These are phyloP conservation scores for Lasius platythorax DNA, from an alignment of 2,888 invertebrate species.

Conservation along the genomic window DNA sequence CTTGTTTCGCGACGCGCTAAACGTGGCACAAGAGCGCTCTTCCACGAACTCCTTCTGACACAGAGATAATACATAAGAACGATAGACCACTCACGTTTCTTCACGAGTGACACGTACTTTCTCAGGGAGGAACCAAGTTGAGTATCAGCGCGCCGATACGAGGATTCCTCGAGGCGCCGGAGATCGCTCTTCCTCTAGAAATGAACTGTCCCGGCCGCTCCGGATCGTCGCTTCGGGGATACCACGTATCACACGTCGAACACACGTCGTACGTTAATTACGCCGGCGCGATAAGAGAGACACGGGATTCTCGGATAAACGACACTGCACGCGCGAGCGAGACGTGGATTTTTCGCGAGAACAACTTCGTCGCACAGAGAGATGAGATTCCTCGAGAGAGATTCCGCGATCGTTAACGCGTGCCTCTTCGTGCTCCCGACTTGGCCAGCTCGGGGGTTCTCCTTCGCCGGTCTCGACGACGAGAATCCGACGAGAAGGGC, in stretches of 20 bases:
- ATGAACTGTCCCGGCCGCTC: conserved; percentile 26
- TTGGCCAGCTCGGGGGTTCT: background rate
- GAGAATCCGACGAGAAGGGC: background rate
- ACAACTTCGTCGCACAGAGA: too few relatives aligned
- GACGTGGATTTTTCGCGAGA: background rate
- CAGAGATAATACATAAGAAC: background rate
- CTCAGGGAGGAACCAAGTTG: background rate
- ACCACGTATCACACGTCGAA: background rate
- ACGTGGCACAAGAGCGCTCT: conserved; percentile 36
- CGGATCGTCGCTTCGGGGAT: background rate
- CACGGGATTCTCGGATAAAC: background rate
- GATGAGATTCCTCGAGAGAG: background rate
- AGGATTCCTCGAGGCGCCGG: background rate
- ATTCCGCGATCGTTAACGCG: conserved; percentile 29
- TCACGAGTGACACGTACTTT: background rate
- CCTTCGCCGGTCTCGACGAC: background rate
- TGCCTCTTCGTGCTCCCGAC: background rate
- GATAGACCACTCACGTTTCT: conserved; percentile 25
- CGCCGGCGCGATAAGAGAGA: background rate
- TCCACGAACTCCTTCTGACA: conserved; percentile 15
- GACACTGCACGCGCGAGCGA: background rate
- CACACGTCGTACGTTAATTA: background rate
- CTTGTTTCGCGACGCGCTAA: conserved; percentile 29
- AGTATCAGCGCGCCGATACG: background rate
- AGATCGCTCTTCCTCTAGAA: background rate